Conservation (phyloP, 37 sponge, comb jelly and placozoan genomes). For the Spongilla lacustris region DNA sequence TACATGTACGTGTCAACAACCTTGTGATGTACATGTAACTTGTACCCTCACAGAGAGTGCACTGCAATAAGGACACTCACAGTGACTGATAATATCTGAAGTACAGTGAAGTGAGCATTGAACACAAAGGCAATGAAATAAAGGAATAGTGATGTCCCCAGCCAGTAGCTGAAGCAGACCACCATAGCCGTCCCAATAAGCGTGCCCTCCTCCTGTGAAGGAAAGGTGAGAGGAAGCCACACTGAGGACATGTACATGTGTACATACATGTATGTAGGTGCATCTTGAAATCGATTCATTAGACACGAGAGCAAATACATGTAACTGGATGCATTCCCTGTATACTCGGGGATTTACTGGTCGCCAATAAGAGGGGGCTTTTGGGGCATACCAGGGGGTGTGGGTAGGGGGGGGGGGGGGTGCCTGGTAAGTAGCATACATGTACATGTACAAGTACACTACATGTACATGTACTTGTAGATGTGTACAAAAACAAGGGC, state of each 20-base stretch:
- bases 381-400: constrained; percentile 32
- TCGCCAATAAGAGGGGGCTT: no score
- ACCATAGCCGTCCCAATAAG: constrained; percentile 92
- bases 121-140: constrained; percentile 76
- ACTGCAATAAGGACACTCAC: constrained; percentile 27
- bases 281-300: no score
- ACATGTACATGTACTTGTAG: background rate
- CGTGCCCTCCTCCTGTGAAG: constrained; percentile 83
- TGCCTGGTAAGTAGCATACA: no score
- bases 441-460: no score
- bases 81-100: constrained; percentile 70
- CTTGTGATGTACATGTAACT: background rate
- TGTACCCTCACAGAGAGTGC: no score
- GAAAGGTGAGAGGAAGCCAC: background rate
- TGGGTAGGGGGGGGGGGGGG: no score
- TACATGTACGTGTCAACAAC: background rate
- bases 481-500: no score
- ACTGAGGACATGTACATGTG: background rate
- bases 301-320: no score
- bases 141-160: constrained; percentile 67
- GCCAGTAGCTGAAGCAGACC: constrained; percentile 83
- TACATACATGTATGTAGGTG: no score
- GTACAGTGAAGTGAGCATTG: constrained; percentile 61
- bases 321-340: background rate
- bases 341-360: no score